phyloP scores from a whole-genome alignment of 2,888 invertebrate genomes.

The Allophyes oxyacanthae region DNA sequence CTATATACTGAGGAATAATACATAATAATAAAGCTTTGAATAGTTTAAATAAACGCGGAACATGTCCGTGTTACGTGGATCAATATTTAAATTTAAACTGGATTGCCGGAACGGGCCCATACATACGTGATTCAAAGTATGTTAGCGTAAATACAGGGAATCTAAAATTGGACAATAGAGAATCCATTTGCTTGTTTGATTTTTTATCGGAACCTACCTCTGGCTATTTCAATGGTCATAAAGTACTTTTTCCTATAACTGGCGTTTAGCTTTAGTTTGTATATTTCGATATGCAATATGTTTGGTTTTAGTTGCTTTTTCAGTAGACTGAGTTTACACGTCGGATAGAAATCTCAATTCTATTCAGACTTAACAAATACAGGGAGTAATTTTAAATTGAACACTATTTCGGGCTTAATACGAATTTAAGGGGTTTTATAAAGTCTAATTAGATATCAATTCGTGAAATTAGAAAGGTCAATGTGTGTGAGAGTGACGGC shows the following conservation, averaged over 20 bases:
- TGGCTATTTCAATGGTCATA: slow-evolving; percentile 38
- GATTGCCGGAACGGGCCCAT: slow-evolving; percentile 55
- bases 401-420: slow-evolving; percentile 15
- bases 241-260: slow-evolving; percentile 39
- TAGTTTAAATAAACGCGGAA: slow-evolving; percentile 57
- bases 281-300: slow-evolving; percentile 26
- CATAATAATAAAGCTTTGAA: slow-evolving; percentile 43
- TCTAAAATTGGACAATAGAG: slow-evolving; percentile 46
- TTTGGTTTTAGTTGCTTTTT: slow-evolving; percentile 22
- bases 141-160: slow-evolving; percentile 42
- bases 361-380: slow-evolving; percentile 7
- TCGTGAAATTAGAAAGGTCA: slow-evolving; percentile 66
- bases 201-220: slow-evolving; percentile 36
- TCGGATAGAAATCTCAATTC: slow-evolving; percentile 6
- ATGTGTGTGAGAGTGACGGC: slow-evolving; percentile 57
- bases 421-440: slow-evolving; percentile 47
- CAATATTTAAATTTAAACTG: slow-evolving; percentile 64
- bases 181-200: slow-evolving; percentile 41
- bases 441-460: slow-evolving; percentile 69
- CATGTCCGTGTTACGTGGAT: slow-evolving; percentile 58
- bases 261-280: slow-evolving; percentile 31
- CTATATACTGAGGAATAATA: slow-evolving; percentile 41
- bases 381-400: background rate
- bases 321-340: slow-evolving; percentile 5
- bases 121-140: slow-evolving; percentile 47